These are phyloP conservation scores for Pterophyllum scalare DNA, from an alignment of 2,113 vertebrate species.

Conservation along the genomic window DNA sequence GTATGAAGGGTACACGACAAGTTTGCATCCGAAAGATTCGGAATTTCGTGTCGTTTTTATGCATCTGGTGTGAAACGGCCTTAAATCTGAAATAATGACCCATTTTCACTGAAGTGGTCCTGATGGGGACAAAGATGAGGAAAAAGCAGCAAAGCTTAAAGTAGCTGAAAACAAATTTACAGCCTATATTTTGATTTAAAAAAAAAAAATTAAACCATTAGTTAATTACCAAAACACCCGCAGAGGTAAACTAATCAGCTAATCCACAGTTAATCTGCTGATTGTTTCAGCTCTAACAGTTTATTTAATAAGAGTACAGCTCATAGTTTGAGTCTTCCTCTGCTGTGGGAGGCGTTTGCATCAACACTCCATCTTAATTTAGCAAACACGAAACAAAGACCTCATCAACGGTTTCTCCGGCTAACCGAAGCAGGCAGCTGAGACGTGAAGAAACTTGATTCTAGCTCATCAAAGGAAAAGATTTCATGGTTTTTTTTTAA, in stretches of 20 bases:
- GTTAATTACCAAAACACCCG: no score
- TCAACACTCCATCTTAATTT: neutral
- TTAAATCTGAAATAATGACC: neutral
- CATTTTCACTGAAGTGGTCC: fast-evolving
- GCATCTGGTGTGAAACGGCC: no score
- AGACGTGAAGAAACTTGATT: neutral
- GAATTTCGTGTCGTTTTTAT: no score
- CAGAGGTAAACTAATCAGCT: neutral
- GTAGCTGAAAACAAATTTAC: neutral
- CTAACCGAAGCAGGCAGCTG: no score
- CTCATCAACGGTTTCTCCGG: neutral
- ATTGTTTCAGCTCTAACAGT: neutral
- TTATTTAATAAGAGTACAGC: neutral
- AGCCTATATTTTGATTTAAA: no score
- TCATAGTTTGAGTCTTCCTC: neutral
- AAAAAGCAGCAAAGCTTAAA: neutral
- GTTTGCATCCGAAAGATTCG: no score
- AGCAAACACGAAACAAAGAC: neutral
- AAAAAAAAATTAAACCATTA: no score
- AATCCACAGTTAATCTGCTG: neutral
- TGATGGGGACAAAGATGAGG: neutral
- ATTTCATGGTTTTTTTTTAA: neutral
- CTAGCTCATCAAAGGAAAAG: fast-evolving
- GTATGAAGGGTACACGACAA: no score
- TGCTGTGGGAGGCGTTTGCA: neutral